phyloP scores from a whole-genome alignment of 2,797 vertebrate species.

The Rhodeus uyekii region DNA sequence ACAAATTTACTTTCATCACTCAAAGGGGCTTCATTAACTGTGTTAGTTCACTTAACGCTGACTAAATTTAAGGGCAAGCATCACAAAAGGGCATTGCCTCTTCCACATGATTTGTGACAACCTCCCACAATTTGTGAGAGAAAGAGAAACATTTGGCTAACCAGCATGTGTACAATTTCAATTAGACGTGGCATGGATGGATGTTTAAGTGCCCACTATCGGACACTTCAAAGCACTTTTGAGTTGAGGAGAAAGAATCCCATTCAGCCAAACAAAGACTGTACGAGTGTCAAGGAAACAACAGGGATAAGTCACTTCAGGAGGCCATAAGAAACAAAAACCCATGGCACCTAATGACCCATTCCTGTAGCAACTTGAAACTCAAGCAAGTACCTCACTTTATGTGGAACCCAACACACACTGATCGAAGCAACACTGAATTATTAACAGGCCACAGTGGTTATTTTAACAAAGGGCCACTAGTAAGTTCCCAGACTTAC shows the following conservation, averaged over 20 bases:
- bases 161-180: not conserved
- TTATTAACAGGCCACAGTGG: slow-evolving; percentile 45
- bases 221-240: not conserved
- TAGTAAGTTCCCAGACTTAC: not conserved
- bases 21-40: not conserved
- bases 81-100: too few species aligned
- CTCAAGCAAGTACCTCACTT: slow-evolving; percentile 24
- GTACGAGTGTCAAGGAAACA: slow-evolving; percentile 1
- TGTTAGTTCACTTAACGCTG: not conserved
- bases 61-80: not conserved
- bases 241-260: not conserved
- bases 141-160: not conserved
- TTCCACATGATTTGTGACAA: not conserved
- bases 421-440: slow-evolving; percentile 47
- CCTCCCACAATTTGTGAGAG: not conserved
- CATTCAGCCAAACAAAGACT: not conserved
- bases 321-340: not conserved
- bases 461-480: slow-evolving; percentile 23
- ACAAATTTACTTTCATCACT: not conserved
- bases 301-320: slow-evolving; percentile 1
- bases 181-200: not conserved
- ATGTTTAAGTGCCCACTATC: not conserved
- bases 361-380: slow-evolving; percentile 19
- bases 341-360: not conserved
- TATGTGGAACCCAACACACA: slow-evolving; percentile 44